phyloP scores from a whole-genome alignment of 37 sponge, comb jelly and placozoan species.

The Crambe crambe region DNA sequence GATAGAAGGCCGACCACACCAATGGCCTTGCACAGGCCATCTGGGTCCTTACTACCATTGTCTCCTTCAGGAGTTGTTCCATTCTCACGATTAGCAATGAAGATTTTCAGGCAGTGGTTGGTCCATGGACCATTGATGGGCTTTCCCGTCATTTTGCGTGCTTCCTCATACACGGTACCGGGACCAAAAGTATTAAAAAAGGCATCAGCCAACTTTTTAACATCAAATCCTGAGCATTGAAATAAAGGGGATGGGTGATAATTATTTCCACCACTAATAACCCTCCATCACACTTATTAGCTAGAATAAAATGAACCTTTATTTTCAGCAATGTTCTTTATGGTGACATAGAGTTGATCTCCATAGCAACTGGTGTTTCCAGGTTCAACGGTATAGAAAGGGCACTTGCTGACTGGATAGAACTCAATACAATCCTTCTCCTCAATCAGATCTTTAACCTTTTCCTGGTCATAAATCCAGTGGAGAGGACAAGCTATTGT shows the following conservation, averaged over 20 bases:
- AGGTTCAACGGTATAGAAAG: slow-evolving; percentile 30
- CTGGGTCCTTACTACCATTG: slow-evolving; percentile 28
- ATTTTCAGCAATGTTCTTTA: slow-evolving; percentile 30
- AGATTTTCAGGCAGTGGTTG: slow-evolving; percentile 46
- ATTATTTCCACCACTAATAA: too few relatives aligned
- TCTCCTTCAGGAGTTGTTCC: slow-evolving; percentile 17
- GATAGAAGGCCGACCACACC: slow-evolving; percentile 14
- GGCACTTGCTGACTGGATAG: slow-evolving; percentile 32
- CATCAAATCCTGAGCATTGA: slow-evolving; percentile 14
- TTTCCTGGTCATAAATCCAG: slow-evolving; percentile 54
- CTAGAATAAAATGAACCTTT: too few relatives aligned
- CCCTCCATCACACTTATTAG: too few relatives aligned
- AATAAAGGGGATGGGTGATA: not conserved
- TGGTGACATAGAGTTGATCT: slow-evolving; percentile 29
- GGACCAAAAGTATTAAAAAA: slow-evolving; percentile 43
- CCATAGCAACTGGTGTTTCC: slow-evolving; percentile 42
- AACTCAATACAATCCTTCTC: slow-evolving; percentile 10
- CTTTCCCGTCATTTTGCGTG: slow-evolving; percentile 5
- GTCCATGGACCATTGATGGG: slow-evolving; percentile 51
- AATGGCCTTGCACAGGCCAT: slow-evolving; percentile 40
- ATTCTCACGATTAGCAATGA: slow-evolving; percentile 35
- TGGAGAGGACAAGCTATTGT: slow-evolving; percentile 37
- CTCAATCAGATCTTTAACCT: slow-evolving; percentile 16
- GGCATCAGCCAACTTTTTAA: slow-evolving; percentile 4
- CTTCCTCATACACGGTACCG: slow-evolving; percentile 38